phyloP scores from a whole-genome alignment of 2,113 vertebrate species.

The Epinephelus fuscoguttatus region DNA sequence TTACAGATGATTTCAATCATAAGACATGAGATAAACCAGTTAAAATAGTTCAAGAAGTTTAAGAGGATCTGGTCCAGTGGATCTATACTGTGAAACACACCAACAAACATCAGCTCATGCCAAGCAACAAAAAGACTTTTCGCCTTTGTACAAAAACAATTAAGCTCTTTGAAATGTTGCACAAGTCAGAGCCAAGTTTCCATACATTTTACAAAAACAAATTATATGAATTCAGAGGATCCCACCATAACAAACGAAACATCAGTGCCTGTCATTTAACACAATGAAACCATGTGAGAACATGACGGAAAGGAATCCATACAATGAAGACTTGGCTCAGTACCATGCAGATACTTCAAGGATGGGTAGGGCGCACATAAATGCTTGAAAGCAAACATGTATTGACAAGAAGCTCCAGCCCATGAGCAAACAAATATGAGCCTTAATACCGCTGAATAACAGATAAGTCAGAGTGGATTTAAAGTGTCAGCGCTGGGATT shows the following conservation, averaged over 20 bases:
- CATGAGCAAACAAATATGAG: conserved; percentile 57
- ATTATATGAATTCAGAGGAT: neutral
- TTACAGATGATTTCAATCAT: neutral
- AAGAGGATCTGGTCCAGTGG: neutral
- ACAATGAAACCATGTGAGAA: conserved; percentile 63
- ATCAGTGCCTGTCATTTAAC: conserved; percentile 20
- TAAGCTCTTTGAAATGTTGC: neutral
- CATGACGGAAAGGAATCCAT: conserved; percentile 71
- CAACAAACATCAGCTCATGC: neutral
- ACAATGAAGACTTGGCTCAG: conserved; percentile 65
- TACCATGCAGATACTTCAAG: conserved; percentile 36
- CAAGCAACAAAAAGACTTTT: neutral
- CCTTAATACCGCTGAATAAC: conserved; percentile 43
- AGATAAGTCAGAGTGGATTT: conserved; percentile 53
- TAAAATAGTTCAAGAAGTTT: neutral
- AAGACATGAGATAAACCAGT: neutral
- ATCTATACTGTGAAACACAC: neutral
- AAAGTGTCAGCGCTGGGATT: conserved; percentile 58
- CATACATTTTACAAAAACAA: conserved; percentile 12
- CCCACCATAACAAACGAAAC: conserved; percentile 19
- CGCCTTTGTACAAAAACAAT: conserved; percentile 12
- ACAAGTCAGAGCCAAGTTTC: neutral
- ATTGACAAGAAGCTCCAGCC: conserved; percentile 70
- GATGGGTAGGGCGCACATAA: conserved; percentile 56
- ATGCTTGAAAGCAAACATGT: conserved; percentile 68